These are phyloP conservation scores for Bombus balteatus DNA, from an alignment of 1,140 invertebrate genomes.

Conservation along the genomic window DNA sequence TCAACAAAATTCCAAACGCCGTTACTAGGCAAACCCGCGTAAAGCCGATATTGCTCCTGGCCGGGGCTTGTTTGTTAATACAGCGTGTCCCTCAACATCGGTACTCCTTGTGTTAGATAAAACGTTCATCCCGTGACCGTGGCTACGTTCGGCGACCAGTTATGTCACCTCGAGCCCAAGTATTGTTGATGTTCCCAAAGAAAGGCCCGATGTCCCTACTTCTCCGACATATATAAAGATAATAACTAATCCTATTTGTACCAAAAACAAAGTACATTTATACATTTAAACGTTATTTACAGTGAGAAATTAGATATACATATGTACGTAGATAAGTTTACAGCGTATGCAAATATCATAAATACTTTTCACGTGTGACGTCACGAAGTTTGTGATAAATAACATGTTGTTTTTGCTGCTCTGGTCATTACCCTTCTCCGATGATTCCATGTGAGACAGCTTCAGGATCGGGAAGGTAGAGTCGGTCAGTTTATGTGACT, in stretches of 20 bases:
- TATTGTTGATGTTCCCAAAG: no score
- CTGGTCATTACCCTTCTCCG: conserved; percentile 61
- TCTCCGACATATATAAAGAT: background rate
- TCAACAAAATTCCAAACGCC: no score
- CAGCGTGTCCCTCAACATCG: no score
- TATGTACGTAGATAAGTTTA: no score
- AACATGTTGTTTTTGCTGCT: conserved; percentile 75
- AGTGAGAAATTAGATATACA: background rate
- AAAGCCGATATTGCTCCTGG: no score
- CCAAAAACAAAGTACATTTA: background rate
- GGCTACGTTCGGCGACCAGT: no score
- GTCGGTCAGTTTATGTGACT: conserved; percentile 85
- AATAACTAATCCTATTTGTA: background rate
- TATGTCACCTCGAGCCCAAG: no score
- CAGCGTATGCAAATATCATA: background rate
- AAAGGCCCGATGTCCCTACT: no score
- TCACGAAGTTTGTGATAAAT: conserved; percentile 49
- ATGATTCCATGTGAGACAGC: conserved; percentile 80
- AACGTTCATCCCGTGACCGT: no score
- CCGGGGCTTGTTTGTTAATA: no score
- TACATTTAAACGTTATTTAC: background rate
- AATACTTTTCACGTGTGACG: background rate
- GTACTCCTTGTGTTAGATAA: no score
- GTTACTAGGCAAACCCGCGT: no score
- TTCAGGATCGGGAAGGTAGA: conserved; percentile 89